phyloP scores from a whole-genome alignment of 2,113 vertebrate species.

The Sebastes schlegelii region DNA sequence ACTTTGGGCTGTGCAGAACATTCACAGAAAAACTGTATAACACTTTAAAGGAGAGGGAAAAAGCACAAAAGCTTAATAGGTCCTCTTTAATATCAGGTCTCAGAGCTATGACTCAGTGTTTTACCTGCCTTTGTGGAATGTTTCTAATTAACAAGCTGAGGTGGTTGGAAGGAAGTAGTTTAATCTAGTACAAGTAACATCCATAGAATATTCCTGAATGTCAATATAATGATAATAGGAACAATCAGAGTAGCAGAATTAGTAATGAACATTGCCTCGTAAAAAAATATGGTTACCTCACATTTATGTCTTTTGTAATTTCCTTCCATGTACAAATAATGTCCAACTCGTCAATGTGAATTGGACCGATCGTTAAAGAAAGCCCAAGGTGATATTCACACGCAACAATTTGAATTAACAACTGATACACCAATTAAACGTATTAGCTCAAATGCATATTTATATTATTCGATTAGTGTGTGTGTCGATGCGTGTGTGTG shows the following conservation, averaged over 20 bases:
- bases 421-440: conserved; percentile 14
- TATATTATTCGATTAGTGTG: conserved; percentile 10
- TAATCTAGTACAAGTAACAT: conserved; percentile 6
- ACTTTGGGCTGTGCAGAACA: no score
- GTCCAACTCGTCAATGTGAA: not conserved
- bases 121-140: not conserved
- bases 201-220: not conserved
- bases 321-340: not conserved
- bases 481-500: conserved; percentile 14
- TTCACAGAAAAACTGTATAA: no score
- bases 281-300: not conserved
- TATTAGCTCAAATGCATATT: conserved; percentile 4
- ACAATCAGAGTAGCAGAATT: not conserved
- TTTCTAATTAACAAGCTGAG: conserved; percentile 16
- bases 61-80: no score
- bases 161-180: not conserved
- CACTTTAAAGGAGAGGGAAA: no score
- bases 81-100: not conserved
- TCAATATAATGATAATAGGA: not conserved
- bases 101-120: not conserved
- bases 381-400: conserved; percentile 9
- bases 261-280: not conserved
- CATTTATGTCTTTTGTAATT: conserved; percentile 1
- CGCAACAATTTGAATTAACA: conserved; percentile 14
- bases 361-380: not conserved